Evolutionary conservation across 2,113 vertebrate genomes (phyloP).

Genomic region (Hymenochirus boettgeri): DNA sequence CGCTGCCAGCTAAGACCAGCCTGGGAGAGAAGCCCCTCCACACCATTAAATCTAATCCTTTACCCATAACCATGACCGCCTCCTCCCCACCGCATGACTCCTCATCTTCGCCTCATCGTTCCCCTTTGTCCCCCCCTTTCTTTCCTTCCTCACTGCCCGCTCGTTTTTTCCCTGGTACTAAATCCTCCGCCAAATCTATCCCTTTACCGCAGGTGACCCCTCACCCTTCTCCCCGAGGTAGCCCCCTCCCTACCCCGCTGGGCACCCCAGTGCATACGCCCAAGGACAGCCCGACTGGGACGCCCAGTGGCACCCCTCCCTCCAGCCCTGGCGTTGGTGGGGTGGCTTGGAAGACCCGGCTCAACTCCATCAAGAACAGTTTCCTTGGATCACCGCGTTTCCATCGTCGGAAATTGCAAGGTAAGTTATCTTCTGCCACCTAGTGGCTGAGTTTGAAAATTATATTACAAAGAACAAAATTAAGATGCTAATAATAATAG

Average conservation of each 20-base stretch:
- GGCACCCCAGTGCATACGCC: slow-evolving; percentile 78
- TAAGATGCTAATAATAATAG: no score
- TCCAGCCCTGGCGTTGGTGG: slow-evolving; percentile 83
- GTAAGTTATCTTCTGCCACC: slow-evolving; percentile 53
- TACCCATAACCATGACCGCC: slow-evolving; percentile 52
- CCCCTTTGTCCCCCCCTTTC: slow-evolving; percentile 66
- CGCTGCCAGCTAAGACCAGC: slow-evolving; percentile 78
- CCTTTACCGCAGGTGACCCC: slow-evolving; percentile 78
- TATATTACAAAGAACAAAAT: no score
- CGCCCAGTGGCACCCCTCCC: slow-evolving; percentile 73
- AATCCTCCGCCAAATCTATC: slow-evolving; percentile 63
- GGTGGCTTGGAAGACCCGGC: slow-evolving; percentile 85
- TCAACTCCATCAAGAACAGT: slow-evolving; percentile 91
- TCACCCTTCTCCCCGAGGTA: slow-evolving; percentile 74
- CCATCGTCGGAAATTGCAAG: slow-evolving; percentile 88
- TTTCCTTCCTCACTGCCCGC: slow-evolving; percentile 76
- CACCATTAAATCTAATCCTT: slow-evolving; percentile 75
- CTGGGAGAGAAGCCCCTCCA: slow-evolving; percentile 69
- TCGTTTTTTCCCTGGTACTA: slow-evolving; percentile 62
- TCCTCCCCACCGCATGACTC: slow-evolving; percentile 38
- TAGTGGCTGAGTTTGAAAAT: slow-evolving; percentile 10
- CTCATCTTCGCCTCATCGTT: slow-evolving; percentile 34
- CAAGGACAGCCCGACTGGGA: slow-evolving; percentile 70
- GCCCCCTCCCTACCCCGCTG: slow-evolving; percentile 72
- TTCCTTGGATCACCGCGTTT: slow-evolving; percentile 86